Evolutionary conservation across 2,888 invertebrate genomes (phyloP).

Genomic region (Schrankia costaestrigalis): DNA sequence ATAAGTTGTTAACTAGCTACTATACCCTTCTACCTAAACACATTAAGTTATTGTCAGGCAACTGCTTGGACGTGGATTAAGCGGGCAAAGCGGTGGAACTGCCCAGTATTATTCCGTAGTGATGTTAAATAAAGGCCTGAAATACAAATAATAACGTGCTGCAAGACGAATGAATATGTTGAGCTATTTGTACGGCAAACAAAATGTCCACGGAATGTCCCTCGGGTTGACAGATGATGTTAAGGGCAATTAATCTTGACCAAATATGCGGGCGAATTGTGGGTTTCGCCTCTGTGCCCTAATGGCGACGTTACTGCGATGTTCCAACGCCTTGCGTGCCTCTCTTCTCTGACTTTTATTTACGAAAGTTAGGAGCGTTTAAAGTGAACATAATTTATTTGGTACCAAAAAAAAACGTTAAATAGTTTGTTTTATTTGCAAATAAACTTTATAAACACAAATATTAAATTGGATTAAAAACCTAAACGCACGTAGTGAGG

Average conservation of each 20-base stretch:
- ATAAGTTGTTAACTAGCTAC: no score
- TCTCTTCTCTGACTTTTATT: constrained; percentile 18
- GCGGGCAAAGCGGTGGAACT: constrained; percentile 1
- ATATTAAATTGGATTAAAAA: no score
- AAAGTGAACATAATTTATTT: no score
- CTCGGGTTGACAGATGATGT: constrained; percentile 73
- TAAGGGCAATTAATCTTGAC: constrained; percentile 76
- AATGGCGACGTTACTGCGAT: constrained; percentile 53
- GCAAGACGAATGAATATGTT: constrained; percentile 53
- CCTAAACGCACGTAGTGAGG: no score
- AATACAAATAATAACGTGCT: constrained; percentile 48
- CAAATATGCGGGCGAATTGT: constrained; percentile 72
- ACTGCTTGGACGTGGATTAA: no score
- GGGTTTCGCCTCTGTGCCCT: constrained; percentile 50
- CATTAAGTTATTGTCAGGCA: no score
- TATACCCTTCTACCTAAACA: no score
- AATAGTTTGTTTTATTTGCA: no score
- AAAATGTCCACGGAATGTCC: constrained; percentile 65
- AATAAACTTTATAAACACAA: no score
- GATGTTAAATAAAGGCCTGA: constrained; percentile 14
- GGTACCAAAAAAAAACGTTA: no score
- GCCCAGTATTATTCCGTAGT: constrained; percentile 2
- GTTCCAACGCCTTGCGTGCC: constrained; percentile 31
- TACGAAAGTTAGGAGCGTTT: constrained; percentile 11
- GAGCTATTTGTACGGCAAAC: constrained; percentile 65